Evolutionary conservation across 2,888 invertebrate species (phyloP), one percentile per base, ranked within the genome.

Genomic region (Entomobrya multifasciata): DNA sequence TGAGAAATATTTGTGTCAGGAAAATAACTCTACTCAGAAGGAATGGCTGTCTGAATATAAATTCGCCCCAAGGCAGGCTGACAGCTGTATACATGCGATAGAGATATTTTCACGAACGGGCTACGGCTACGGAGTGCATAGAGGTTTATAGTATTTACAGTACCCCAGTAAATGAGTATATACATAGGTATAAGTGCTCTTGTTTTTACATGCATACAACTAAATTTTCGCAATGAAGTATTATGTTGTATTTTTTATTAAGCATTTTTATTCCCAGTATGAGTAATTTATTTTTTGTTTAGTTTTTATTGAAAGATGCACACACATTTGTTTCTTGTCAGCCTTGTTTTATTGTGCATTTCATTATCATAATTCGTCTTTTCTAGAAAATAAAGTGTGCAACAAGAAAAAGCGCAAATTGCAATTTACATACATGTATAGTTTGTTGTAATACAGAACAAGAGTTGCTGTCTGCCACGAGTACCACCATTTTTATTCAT

Each of bases 1-100:
- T 86, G 86, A 86, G 86, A 80, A 80, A 86, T 86, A 86, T 86
- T 86, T 86, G 86, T 86, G 86, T 86, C 80, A 86, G 80, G 76
- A 86, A 76, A 86, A 80, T 80, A 86, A 80, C 76, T 86, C 80
- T 65, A 76, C 80, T 86, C 80, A 86, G 27, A 65, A 55, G 41
- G 76, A 86, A 76, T 62, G 76, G 74, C 80, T 86, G 74, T 36
- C 44, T 74, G 76, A 80, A 86, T 86, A 86, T 86, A 86, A 79
- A 86, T 86, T 86, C 57, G 57, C 65, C 86, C 76, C 49, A 65
- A 55, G 80, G 86, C 72, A 52, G 49, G 8, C 8, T 6, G 8
- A 4, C 44, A 41, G 49, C 49, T 8, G 10, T 17, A 57, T 22
- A 57, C 70, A 70, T n/a, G n/a, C n/a, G n/a, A n/a, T n/a, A n/a